phyloP scores from a whole-genome alignment of 2,888 invertebrate species.

The Xanthia icteritia region DNA sequence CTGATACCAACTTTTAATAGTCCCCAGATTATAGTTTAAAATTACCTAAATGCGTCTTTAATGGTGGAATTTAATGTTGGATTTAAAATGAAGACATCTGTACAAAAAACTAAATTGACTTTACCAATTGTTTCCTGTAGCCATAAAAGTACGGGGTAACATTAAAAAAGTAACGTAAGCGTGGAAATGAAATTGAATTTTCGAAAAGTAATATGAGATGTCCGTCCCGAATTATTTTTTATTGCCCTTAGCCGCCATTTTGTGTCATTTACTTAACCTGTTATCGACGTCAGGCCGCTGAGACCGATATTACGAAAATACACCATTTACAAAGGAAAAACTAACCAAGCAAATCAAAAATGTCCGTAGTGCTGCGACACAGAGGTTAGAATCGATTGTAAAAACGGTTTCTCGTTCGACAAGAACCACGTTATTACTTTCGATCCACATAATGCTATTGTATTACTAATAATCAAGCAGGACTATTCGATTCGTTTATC shows the following conservation, averaged over 20 bases:
- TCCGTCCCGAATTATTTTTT: conserved; percentile 79
- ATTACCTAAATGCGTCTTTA: conserved; percentile 72
- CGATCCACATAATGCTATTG: conserved; percentile 78
- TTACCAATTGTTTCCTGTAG: conserved; percentile 70
- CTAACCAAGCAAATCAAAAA: conserved; percentile 53
- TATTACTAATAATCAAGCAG: conserved; percentile 81
- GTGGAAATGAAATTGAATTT: conserved; percentile 84
- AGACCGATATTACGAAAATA: conserved; percentile 73
- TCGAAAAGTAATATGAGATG: conserved; percentile 80
- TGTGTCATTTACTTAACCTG: conserved; percentile 87
- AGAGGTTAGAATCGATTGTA: conserved; percentile 69
- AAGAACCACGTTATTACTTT: conserved; percentile 61
- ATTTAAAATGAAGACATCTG: conserved; percentile 68
- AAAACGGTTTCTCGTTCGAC: conserved; percentile 28
- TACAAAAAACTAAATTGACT: conserved; percentile 70
- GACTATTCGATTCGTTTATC: conserved; percentile 82
- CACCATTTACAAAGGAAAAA: conserved; percentile 61
- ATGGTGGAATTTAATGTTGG: conserved; percentile 66
- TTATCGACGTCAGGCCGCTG: conserved; percentile 78
- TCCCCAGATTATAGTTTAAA: conserved; percentile 57
- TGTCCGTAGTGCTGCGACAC: conserved; percentile 54
- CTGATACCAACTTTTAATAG: conserved; percentile 59
- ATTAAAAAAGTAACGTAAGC: conserved; percentile 72
- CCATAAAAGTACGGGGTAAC: conserved; percentile 65
- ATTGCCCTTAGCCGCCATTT: conserved; percentile 80